Percentiles rank a stretch among this genome's conserved stretches.
Evolutionary conservation across 37 sponge, comb jelly and placozoan genomes (phyloP).

Genomic region (Tethya wilhelma): DNA sequence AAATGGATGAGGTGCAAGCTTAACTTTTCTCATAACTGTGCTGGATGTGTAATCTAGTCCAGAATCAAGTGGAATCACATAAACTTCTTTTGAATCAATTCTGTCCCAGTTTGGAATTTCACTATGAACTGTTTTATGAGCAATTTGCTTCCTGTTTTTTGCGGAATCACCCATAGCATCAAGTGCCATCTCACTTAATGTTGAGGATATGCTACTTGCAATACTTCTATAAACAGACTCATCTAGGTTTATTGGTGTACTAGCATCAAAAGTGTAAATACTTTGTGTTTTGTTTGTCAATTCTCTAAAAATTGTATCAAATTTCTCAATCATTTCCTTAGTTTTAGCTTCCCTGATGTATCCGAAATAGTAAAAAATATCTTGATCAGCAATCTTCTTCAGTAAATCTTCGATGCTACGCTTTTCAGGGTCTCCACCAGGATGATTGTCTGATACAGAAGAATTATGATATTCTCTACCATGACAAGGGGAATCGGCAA

Average conservation of each 20-base stretch:
- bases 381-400: slow-evolving; percentile 5
- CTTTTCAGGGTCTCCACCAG: slow-evolving; percentile 40
- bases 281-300: not conserved
- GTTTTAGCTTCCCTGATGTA: slow-evolving; percentile 21
- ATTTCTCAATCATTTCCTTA: slow-evolving; percentile 34
- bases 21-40: not conserved
- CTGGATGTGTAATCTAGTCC: not conserved
- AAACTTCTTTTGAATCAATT: not conserved
- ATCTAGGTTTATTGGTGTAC: not conserved
- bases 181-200: no score
- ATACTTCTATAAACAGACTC: not conserved
- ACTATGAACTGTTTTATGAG: not conserved
- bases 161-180: slow-evolving; percentile 12
- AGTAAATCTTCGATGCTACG: slow-evolving; percentile 24
- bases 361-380: slow-evolving; percentile 40
- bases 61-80: no score
- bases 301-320: slow-evolving; percentile 24
- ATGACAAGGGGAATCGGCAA: slow-evolving; percentile 60
- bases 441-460: slow-evolving; percentile 3
- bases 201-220: no score
- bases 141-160: not conserved
- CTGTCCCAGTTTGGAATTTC: not conserved
- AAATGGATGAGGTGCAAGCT: slow-evolving; percentile 39
- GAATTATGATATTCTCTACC: slow-evolving; percentile 32
- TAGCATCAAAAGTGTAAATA: slow-evolving; percentile 28